Conservation (phyloP, 2,113 vertebrate species). For the Cyrtonyx montezumae region DNA sequence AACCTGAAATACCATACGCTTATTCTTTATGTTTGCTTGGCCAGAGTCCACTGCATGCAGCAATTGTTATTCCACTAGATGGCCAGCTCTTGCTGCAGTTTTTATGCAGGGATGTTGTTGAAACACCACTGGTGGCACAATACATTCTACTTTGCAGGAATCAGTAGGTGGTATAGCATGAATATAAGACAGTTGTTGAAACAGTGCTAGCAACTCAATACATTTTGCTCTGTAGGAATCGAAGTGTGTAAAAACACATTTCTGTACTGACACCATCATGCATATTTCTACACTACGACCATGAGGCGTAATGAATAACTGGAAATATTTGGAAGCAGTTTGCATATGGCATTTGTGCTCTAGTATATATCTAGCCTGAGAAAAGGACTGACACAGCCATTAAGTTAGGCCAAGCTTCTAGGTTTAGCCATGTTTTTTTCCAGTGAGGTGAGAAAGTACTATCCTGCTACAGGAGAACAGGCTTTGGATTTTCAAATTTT, state of each 20-base stretch:
- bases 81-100: not conserved
- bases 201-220: not conserved
- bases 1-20: not conserved
- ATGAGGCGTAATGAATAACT: not conserved
- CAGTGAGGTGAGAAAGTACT: not conserved
- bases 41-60: not conserved
- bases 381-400: not conserved
- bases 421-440: not conserved
- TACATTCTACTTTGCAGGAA: not conserved
- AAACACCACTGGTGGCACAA: not conserved
- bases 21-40: not conserved
- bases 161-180: not conserved
- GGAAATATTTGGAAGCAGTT: not conserved
- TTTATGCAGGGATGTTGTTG: not conserved
- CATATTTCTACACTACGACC: not conserved
- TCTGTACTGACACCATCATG: accelerated
- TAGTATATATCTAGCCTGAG: not conserved
- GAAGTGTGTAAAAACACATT: accelerated
- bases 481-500: not conserved
- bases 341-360: not conserved
- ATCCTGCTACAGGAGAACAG: not conserved
- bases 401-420: not conserved
- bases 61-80: not conserved
- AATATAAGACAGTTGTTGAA: not conserved
- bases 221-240: not conserved